phyloP scores from a whole-genome alignment of 2,888 invertebrate genomes.

The Sycophila texana region DNA sequence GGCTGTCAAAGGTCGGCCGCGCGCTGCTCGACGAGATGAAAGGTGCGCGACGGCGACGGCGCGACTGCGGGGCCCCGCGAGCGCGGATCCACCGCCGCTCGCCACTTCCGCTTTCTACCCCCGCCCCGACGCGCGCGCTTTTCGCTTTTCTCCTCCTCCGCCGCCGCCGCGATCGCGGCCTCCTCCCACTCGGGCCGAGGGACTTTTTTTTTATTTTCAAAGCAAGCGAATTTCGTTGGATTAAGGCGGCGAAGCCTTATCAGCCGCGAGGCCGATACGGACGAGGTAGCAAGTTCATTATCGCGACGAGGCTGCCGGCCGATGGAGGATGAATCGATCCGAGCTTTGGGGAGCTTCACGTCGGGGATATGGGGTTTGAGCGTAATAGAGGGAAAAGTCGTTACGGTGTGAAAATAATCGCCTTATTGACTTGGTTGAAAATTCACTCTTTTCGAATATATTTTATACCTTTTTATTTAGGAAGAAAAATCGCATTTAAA shows the following conservation, averaged over 20 bases:
- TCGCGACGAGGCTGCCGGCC: background rate
- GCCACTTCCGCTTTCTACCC: slow-evolving; percentile 42
- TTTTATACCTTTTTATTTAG: no score
- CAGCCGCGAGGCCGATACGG: slow-evolving; percentile 2
- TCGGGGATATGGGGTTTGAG: no score
- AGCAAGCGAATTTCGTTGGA: slow-evolving; percentile 3
- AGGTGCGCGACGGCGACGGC: no score
- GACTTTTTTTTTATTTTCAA: no score
- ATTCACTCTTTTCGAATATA: no score
- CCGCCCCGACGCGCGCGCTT: slow-evolving; percentile 1
- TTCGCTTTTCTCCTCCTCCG: background rate
- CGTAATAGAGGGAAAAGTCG: no score
- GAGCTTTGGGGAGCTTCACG: no score
- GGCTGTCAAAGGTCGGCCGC: background rate
- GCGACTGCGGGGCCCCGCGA: background rate
- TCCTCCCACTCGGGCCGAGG: background rate
- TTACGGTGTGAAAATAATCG: no score
- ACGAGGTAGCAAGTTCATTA: slow-evolving; percentile 12
- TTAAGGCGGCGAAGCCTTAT: slow-evolving; percentile 14
- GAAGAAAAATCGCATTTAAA: no score
- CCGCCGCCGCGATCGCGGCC: background rate
- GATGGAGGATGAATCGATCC: background rate
- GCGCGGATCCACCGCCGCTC: background rate
- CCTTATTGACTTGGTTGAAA: no score
- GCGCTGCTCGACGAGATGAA: background rate